A percentile compares a stretch with the other conserved stretches of the same genome.
phyloP scores from a whole-genome alignment of 1,140 invertebrate genomes.

The Aphelinus atriplicis region DNA sequence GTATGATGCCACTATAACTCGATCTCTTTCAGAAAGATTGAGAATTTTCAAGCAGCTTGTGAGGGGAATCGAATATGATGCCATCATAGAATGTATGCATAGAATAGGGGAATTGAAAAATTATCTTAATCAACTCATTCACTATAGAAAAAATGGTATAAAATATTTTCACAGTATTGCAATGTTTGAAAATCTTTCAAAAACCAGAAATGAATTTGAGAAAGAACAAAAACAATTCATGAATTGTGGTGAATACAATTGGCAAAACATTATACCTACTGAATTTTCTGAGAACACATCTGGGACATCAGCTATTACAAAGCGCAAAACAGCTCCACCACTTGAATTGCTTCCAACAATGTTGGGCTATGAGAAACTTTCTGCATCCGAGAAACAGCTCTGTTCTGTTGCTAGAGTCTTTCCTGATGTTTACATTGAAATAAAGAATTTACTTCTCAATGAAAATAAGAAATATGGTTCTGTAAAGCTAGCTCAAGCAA shows the following conservation, averaged over 20 bases:
- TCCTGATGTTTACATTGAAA: slow-evolving; percentile 81
- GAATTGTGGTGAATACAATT: slow-evolving; percentile 59
- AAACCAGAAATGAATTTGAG: slow-evolving; percentile 72
- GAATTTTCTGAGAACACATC: slow-evolving; percentile 32
- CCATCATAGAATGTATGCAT: slow-evolving; percentile 79
- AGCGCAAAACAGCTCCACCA: slow-evolving; percentile 68
- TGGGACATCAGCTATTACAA: slow-evolving; percentile 24
- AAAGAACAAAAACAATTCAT: slow-evolving; percentile 68
- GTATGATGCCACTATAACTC: slow-evolving; percentile 74
- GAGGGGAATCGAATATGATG: slow-evolving; percentile 78
- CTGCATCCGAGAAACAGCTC: slow-evolving; percentile 75
- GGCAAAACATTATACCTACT: slow-evolving; percentile 51
- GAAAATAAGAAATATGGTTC: slow-evolving; percentile 80
- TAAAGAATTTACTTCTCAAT: slow-evolving; percentile 76
- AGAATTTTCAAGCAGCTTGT: slow-evolving; percentile 79
- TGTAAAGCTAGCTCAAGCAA: slow-evolving; percentile 81
- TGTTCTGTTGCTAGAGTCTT: slow-evolving; percentile 79
- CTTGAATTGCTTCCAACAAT: slow-evolving; percentile 78
- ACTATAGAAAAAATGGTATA: slow-evolving; percentile 78
- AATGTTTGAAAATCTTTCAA: slow-evolving; percentile 69
- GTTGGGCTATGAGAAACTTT: slow-evolving; percentile 83
- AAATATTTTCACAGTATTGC: slow-evolving; percentile 72
- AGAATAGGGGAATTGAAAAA: slow-evolving; percentile 76
- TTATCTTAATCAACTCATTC: slow-evolving; percentile 71
- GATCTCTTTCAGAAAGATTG: slow-evolving; percentile 72